Percentiles rank a stretch among this genome's conserved stretches.
These are phyloP conservation scores for Cyprinella venusta DNA, from an alignment of 2,797 vertebrate species.

Conservation along the genomic window DNA sequence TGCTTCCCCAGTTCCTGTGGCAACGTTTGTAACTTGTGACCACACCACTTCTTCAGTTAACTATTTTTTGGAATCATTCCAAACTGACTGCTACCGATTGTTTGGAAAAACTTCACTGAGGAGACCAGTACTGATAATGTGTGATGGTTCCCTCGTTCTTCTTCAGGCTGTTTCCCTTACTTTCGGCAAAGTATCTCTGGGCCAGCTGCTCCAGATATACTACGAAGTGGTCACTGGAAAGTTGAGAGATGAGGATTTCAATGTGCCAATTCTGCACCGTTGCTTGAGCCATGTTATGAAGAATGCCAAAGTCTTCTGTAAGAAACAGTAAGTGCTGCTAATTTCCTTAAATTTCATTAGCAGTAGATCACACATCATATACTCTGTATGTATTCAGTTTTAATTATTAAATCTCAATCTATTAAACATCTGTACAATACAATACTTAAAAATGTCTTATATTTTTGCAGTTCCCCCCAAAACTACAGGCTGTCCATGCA, in stretches of 20 bases:
- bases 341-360: background rate
- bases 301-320: background rate
- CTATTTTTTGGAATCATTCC: background rate
- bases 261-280: background rate
- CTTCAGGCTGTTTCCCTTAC: background rate
- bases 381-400: background rate
- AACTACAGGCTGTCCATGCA: constrained; percentile 1
- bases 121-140: background rate
- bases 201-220: background rate
- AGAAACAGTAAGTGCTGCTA: background rate
- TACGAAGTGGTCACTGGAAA: background rate
- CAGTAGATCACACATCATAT: background rate
- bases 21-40: background rate
- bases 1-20: background rate
- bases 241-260: too few relatives aligned
- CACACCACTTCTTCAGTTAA: background rate
- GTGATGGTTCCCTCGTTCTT: background rate
- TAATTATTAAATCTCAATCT: too few relatives aligned
- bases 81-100: background rate
- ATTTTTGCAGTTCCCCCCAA: background rate
- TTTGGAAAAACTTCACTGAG: background rate
- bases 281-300: constrained; percentile 18
- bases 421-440: too few relatives aligned
- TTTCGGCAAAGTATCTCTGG: background rate
- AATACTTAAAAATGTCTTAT: background rate